phyloP scores from a whole-genome alignment of 2,113 vertebrate species.

The Nothobranchius kuhntae region DNA sequence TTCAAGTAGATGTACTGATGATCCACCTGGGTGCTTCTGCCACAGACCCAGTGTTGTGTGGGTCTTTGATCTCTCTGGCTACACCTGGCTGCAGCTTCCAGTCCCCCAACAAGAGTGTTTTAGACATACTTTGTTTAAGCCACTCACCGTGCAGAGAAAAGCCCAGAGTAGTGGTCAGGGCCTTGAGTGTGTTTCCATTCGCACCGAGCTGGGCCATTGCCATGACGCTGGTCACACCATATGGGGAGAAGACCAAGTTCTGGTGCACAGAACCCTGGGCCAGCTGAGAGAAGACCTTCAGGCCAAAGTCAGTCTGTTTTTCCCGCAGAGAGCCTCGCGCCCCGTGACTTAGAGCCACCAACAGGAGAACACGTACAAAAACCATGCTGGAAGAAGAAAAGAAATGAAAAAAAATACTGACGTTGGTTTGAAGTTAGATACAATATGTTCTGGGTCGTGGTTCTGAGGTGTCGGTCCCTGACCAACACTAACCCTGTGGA shows the following conservation, averaged over 20 bases:
- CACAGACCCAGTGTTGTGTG: no score
- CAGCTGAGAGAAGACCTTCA: conserved; percentile 81
- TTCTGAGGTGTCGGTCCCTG: no score
- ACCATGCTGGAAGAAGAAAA: conserved; percentile 69
- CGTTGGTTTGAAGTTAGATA: background rate
- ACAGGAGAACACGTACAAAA: conserved; percentile 48
- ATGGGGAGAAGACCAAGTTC: conserved; percentile 85
- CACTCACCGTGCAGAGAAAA: conserved; percentile 78
- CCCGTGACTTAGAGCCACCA: conserved; percentile 55
- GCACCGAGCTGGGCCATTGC: conserved; percentile 85
- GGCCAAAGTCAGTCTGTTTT: conserved; percentile 81
- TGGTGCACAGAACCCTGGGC: conserved; percentile 32
- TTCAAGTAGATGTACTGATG: no score
- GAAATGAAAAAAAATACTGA: no score
- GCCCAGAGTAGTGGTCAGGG: conserved; percentile 74
- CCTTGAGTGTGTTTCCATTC: conserved; percentile 69
- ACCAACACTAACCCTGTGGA: no score
- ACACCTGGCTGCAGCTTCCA: no score
- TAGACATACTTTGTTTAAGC: background rate
- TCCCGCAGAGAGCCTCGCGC: conserved; percentile 40
- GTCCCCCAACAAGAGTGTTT: no score
- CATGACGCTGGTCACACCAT: conserved; percentile 80
- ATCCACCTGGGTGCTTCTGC: no score
- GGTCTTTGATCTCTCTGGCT: no score
- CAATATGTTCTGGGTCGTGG: background rate